Percentiles rank a stretch among this genome's conserved stretches.
Conservation (phyloP, 1,140 invertebrate species). For the Holotrichia oblita region DNA sequence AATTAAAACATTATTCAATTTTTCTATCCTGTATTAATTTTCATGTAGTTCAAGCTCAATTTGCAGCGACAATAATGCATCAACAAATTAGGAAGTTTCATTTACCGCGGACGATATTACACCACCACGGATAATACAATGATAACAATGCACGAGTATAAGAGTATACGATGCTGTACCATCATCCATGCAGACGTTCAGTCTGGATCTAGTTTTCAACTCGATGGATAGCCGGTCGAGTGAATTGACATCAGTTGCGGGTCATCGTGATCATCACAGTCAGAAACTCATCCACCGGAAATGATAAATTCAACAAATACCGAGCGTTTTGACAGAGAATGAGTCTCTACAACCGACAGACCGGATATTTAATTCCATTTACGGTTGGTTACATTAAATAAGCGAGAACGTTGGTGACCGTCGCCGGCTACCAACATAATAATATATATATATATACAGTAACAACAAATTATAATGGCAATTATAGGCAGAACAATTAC, state of each 20-base stretch:
- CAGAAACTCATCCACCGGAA: slow-evolving; percentile 1
- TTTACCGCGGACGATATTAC: slow-evolving; percentile 9
- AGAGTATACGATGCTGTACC: not conserved
- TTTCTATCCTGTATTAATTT: not conserved
- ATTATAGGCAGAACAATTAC: not conserved
- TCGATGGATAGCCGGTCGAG: not conserved
- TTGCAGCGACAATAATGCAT: slow-evolving; percentile 11
- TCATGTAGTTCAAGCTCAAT: not conserved
- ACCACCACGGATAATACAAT: not conserved
- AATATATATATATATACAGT: not conserved
- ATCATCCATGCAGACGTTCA: not conserved
- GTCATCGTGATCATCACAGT: slow-evolving; percentile 22
- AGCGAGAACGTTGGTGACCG: not conserved
- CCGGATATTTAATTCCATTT: slow-evolving; percentile 32
- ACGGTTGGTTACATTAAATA: slow-evolving; percentile 19
- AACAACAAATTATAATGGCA: not conserved
- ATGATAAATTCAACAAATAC: slow-evolving; percentile 28
- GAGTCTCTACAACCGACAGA: not conserved
- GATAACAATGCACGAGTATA: not conserved
- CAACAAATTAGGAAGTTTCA: slow-evolving; percentile 32
- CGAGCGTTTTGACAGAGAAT: slow-evolving; percentile 4
- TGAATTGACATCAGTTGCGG: not conserved
- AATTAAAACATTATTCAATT: too few species aligned
- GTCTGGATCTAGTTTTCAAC: not conserved
- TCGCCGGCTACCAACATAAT: slow-evolving; percentile 2